Evolutionary conservation across 2,113 vertebrate genomes (phyloP).

Genomic region (Taxidea taxus): DNA sequence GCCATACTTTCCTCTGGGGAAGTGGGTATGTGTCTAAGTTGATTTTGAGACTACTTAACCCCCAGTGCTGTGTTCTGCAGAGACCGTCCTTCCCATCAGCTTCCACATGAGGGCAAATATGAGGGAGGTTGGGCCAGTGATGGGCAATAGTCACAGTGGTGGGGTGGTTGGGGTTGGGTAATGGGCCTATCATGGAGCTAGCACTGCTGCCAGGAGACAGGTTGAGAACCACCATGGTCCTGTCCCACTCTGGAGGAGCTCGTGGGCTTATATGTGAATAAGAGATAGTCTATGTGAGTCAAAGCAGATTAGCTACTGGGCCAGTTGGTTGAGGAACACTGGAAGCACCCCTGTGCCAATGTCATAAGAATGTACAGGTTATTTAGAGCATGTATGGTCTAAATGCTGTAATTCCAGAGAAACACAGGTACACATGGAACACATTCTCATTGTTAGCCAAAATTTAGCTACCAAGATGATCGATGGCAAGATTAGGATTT

Average conservation of each 20-base stretch:
- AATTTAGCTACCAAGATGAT: not conserved
- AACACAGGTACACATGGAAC: not conserved
- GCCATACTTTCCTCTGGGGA: not conserved
- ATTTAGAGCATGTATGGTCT: not conserved
- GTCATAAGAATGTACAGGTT: not conserved
- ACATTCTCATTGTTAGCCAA: not conserved
- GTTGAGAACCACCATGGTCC: rapidly evolving
- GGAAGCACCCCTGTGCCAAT: not conserved
- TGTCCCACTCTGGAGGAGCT: not conserved
- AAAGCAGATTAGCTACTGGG: not conserved
- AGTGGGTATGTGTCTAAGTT: not conserved
- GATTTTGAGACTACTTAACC: not conserved
- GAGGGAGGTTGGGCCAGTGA: not conserved
- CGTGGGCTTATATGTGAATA: not conserved
- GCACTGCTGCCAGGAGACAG: no score
- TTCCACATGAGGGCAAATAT: not conserved
- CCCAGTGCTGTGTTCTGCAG: not conserved
- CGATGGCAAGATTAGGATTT: not conserved
- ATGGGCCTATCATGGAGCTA: not conserved
- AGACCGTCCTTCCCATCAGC: not conserved
- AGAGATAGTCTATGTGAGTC: not conserved
- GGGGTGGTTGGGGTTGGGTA: not conserved
- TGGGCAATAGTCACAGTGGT: not conserved
- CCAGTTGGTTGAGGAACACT: not conserved
- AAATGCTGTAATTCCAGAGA: not conserved